phyloP scores from a whole-genome alignment of 2,113 vertebrate genomes.

The Danionella cerebrum region DNA sequence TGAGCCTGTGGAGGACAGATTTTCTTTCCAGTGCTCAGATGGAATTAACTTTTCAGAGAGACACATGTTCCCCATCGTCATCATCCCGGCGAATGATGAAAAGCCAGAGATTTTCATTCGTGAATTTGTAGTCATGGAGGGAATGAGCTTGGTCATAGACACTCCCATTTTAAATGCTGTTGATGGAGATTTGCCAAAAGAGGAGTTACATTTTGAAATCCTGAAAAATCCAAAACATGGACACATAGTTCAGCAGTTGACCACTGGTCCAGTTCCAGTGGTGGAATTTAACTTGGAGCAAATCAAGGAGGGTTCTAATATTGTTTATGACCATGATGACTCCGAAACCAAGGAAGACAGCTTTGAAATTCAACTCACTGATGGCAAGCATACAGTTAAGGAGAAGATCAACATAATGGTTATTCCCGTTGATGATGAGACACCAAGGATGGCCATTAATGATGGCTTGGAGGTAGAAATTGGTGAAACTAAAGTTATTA shows the following conservation, averaged over 20 bases:
- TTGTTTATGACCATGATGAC: slow-evolving; percentile 90
- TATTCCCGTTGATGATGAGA: slow-evolving; percentile 90
- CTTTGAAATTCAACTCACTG: slow-evolving; percentile 79
- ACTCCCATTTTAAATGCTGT: slow-evolving; percentile 82
- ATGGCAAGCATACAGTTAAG: slow-evolving; percentile 74
- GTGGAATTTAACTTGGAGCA: slow-evolving; percentile 82
- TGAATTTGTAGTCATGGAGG: slow-evolving; percentile 95
- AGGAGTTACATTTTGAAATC: slow-evolving; percentile 75
- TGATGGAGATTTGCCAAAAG: slow-evolving; percentile 78
- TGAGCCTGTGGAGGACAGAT: slow-evolving; percentile 88
- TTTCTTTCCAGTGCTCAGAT: slow-evolving; percentile 88
- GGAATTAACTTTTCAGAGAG: slow-evolving; percentile 88
- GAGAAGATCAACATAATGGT: slow-evolving; percentile 75
- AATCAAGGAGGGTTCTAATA: slow-evolving; percentile 81
- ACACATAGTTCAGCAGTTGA: slow-evolving; percentile 79
- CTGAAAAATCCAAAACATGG: slow-evolving; percentile 75
- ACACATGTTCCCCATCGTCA: slow-evolving; percentile 79
- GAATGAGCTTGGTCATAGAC: slow-evolving; percentile 89
- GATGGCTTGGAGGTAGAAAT: slow-evolving; percentile 88
- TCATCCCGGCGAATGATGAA: slow-evolving; percentile 84
- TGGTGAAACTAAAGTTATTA: slow-evolving; percentile 77
- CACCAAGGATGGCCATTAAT: slow-evolving; percentile 88
- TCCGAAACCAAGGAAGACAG: slow-evolving; percentile 85
- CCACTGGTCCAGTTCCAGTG: slow-evolving; percentile 73
- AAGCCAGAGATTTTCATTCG: slow-evolving; percentile 84